Conservation (phyloP, 2,888 invertebrate species). For the Athalia rosae region DNA sequence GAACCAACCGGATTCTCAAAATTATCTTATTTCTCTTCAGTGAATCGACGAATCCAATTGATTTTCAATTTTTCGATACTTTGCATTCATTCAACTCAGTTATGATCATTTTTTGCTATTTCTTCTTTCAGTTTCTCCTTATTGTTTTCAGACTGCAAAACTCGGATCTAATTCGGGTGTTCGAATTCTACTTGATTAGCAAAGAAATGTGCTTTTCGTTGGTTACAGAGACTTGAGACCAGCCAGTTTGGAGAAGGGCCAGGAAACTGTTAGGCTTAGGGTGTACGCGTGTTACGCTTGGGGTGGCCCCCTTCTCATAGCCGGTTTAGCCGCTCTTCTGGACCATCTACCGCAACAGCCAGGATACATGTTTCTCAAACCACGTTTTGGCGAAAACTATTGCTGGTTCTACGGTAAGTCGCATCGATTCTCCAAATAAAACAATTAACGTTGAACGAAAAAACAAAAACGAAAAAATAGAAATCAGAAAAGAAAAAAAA, state of each 20-base stretch:
- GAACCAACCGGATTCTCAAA: too few species aligned
- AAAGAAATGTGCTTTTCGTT: conserved; percentile 52
- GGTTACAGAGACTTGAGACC: conserved; percentile 86
- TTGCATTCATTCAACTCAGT: too few species aligned
- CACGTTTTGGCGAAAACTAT: conserved; percentile 85
- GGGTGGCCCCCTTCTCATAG: conserved; percentile 87
- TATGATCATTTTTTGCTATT: too few species aligned
- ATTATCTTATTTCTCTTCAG: too few species aligned
- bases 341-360: conserved; percentile 80
- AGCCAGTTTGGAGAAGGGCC: conserved; percentile 88
- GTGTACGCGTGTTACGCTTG: conserved; percentile 90
- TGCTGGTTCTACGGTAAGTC: conserved; percentile 90
- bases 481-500: too few species aligned
- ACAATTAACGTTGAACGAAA: not conserved
- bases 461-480: not conserved
- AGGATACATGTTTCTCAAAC: conserved; percentile 80
- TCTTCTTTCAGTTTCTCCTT: too few species aligned
- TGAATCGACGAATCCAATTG: too few species aligned
- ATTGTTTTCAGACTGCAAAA: too few species aligned
- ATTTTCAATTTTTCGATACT: too few species aligned
- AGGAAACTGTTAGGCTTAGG: conserved; percentile 86
- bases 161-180: too few species aligned
- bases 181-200: conserved; percentile 15
- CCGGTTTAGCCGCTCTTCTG: conserved; percentile 83
- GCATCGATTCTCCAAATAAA: not conserved